phyloP scores from a whole-genome alignment of 1,140 invertebrate species.

The Drosophila chauvacae region DNA sequence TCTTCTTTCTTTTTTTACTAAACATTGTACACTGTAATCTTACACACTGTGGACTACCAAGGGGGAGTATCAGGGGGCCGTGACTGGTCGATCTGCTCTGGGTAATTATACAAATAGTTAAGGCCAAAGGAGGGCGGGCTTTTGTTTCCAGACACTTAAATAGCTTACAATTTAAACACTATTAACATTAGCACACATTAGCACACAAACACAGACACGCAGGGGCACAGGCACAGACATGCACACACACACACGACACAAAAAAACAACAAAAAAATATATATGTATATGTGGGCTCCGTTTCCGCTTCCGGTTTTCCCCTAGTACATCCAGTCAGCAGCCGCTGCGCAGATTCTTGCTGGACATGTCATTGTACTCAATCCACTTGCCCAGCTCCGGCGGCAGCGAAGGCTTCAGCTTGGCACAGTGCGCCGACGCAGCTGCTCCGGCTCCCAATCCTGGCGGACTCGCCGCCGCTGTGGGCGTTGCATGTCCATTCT shows the following conservation, averaged over 20 bases:
- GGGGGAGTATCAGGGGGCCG: conserved; percentile 9
- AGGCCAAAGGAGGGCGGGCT: conserved; percentile 41
- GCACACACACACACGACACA: conserved; percentile 1
- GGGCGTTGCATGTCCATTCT: conserved; percentile 70
- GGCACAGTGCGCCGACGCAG: conserved; percentile 37
- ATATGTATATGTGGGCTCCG: background rate
- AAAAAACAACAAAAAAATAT: conserved; percentile 12
- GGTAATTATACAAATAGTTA: conserved; percentile 46
- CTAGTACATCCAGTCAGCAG: conserved; percentile 63
- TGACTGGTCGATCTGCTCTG: conserved; percentile 21
- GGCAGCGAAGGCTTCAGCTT: conserved; percentile 87
- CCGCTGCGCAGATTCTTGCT: conserved; percentile 86
- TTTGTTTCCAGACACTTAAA: conserved; percentile 45
- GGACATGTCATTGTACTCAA: conserved; percentile 89
- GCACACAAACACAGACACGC: conserved; percentile 18
- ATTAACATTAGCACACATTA: conserved; percentile 31
- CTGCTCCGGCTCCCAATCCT: background rate
- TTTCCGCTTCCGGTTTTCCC: conserved; percentile 5
- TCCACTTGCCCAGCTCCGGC: conserved; percentile 87
- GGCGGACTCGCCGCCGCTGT: conserved; percentile 8
- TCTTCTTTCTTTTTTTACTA: conserved; percentile 15
- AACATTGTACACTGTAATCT: conserved; percentile 44
- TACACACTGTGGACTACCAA: conserved; percentile 51
- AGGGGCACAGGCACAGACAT: conserved; percentile 3
- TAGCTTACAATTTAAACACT: conserved; percentile 41